Percentiles rank a stretch among this genome's conserved stretches.
phyloP scores from a whole-genome alignment of 2,888 invertebrate genomes.

The Idaea aversata region DNA sequence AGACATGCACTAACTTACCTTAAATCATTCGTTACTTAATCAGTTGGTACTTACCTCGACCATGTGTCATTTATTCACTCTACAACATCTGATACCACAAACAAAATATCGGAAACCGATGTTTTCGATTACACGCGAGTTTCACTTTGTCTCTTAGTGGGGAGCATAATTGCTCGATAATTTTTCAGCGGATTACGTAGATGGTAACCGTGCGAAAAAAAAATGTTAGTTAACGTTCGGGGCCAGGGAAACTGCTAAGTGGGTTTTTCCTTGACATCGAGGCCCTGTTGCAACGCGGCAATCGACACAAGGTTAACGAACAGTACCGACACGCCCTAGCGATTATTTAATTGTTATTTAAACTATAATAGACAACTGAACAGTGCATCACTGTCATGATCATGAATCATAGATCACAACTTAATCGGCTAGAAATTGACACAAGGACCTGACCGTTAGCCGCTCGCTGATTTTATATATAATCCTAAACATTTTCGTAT shows the following conservation, averaged over 20 bases:
- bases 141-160: constrained; percentile 18
- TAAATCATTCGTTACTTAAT: neutral
- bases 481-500: neutral
- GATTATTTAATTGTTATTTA: constrained; percentile 78
- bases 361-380: constrained; percentile 59
- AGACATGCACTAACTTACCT: constrained; percentile 27
- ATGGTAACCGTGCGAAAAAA: constrained; percentile 45
- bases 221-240: constrained; percentile 49
- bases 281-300: constrained; percentile 75
- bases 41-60: neutral
- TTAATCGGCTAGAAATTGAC: constrained; percentile 32
- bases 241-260: constrained; percentile 78
- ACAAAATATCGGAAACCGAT: neutral
- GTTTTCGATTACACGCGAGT: constrained; percentile 6
- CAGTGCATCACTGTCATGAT: constrained; percentile 45
- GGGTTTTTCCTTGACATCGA: constrained; percentile 77
- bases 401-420: constrained; percentile 37
- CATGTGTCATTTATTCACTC: neutral
- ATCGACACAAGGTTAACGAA: constrained; percentile 70
- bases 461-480: neutral
- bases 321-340: constrained; percentile 72
- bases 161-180: constrained; percentile 14
- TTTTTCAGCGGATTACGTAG: constrained; percentile 28
- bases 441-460: constrained; percentile 9
- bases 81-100: neutral